phyloP scores from a whole-genome alignment of 2,888 invertebrate genomes.

The Agriotes lineatus region DNA sequence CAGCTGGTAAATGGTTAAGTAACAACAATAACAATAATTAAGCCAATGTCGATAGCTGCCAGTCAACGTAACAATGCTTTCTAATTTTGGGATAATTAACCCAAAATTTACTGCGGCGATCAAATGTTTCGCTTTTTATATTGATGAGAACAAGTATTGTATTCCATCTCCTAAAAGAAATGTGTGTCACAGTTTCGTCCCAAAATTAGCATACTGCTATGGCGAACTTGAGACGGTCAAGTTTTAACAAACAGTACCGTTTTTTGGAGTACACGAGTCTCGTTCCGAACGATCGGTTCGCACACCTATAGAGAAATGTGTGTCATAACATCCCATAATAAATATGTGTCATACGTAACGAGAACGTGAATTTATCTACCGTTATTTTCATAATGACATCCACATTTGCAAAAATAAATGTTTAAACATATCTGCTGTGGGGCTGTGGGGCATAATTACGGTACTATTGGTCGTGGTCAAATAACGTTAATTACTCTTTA shows the following conservation, averaged over 20 bases:
- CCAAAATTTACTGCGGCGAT: too few species aligned
- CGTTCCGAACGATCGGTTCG: neutral
- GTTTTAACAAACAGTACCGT: neutral
- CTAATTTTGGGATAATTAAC: too few species aligned
- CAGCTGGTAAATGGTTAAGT: constrained; percentile 16
- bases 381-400: constrained; percentile 18
- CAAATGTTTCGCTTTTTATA: too few species aligned
- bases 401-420: neutral
- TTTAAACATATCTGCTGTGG: constrained; percentile 3
- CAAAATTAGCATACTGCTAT: neutral
- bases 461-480: neutral
- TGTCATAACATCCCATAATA: constrained; percentile 18
- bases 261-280: neutral
- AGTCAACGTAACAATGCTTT: too few species aligned
- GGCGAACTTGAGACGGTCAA: neutral
- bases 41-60: too few species aligned
- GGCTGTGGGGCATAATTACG: neutral
- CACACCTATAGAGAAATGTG: constrained; percentile 11
- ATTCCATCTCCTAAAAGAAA: too few species aligned
- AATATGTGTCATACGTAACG: constrained; percentile 23
- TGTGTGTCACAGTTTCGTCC: too few species aligned
- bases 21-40: neutral
- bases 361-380: constrained; percentile 23
- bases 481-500: neutral
- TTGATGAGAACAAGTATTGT: too few species aligned